Percentiles rank a stretch among this genome's conserved stretches.
Conservation (phyloP, 1,140 invertebrate species). For the Latrodectus geometricus region DNA sequence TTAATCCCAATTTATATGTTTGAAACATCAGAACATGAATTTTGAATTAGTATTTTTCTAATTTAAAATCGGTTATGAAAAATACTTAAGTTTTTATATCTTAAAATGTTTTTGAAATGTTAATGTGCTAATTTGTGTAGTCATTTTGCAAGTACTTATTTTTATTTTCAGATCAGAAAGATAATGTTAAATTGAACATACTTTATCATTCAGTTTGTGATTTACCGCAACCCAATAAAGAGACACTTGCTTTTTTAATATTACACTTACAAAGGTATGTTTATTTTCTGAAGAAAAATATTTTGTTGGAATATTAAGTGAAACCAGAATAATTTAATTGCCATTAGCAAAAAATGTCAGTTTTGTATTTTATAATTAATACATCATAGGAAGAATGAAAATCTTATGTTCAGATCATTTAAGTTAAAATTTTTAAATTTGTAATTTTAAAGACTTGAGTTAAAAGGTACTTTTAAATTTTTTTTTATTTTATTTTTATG, state of each 20-base stretch:
- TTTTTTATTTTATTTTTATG: too few species aligned
- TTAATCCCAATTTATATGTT: background rate
- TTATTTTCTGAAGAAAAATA: too few species aligned
- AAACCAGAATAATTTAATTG: too few species aligned
- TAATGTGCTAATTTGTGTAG: background rate
- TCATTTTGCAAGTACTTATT: background rate
- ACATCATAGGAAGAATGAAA: too few species aligned
- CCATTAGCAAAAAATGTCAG: too few species aligned
- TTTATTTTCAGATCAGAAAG: slow-evolving; percentile 69
- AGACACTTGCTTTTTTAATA: slow-evolving; percentile 87
- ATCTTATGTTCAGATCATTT: too few species aligned
- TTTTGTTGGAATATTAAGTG: too few species aligned
- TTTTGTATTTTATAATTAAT: too few species aligned
- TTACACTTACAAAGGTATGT: slow-evolving; percentile 82
- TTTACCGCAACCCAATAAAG: slow-evolving; percentile 85
- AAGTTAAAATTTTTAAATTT: too few species aligned
- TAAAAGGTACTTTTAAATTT: too few species aligned
- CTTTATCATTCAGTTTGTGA: slow-evolving; percentile 79
- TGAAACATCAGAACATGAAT: background rate
- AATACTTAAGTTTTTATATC: too few species aligned
- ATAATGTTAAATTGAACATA: slow-evolving; percentile 69
- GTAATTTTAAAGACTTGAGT: too few species aligned
- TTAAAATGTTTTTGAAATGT: background rate
- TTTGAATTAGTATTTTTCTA: background rate
- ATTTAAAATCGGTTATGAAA: background rate